Evolutionary conservation across 2,113 vertebrate species (phyloP).

Genomic region (Etheostoma cragini): DNA sequence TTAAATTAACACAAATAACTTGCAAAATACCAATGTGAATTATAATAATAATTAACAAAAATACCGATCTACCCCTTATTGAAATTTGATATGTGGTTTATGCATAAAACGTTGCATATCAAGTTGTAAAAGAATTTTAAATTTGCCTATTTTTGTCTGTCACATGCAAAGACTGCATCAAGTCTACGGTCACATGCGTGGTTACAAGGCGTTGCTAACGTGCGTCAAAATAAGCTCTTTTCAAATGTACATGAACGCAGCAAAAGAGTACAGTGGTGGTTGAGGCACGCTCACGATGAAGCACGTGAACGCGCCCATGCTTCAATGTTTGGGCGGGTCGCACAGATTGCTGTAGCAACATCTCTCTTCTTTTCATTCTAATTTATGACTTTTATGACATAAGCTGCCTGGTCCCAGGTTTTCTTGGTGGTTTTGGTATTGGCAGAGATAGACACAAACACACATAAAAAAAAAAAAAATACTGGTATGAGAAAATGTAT

Average conservation of each 20-base stretch:
- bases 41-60: neutral
- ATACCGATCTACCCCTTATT: neutral
- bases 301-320: conserved; percentile 42
- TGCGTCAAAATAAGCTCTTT: neutral
- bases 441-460: too few species aligned
- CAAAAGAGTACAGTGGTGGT: conserved; percentile 18
- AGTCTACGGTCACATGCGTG: too few species aligned
- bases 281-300: conserved; percentile 55
- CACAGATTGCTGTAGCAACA: neutral
- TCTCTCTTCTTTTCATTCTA: neutral
- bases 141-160: neutral
- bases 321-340: conserved; percentile 38
- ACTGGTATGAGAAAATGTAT: too few species aligned
- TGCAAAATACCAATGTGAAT: too few species aligned
- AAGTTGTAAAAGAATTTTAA: neutral
- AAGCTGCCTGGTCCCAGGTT: neutral
- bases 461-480: too few species aligned
- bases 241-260: neutral
- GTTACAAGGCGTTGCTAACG: neutral
- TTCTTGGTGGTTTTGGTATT: neutral
- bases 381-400: neutral
- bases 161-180: too few species aligned
- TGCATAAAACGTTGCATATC: neutral
- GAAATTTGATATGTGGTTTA: neutral
- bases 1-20: too few species aligned